Percentiles rank a stretch among this genome's conserved stretches.
These are phyloP conservation scores for Drosophila sechellia DNA, from an alignment of 1,140 invertebrate genomes.

Conservation along the genomic window DNA sequence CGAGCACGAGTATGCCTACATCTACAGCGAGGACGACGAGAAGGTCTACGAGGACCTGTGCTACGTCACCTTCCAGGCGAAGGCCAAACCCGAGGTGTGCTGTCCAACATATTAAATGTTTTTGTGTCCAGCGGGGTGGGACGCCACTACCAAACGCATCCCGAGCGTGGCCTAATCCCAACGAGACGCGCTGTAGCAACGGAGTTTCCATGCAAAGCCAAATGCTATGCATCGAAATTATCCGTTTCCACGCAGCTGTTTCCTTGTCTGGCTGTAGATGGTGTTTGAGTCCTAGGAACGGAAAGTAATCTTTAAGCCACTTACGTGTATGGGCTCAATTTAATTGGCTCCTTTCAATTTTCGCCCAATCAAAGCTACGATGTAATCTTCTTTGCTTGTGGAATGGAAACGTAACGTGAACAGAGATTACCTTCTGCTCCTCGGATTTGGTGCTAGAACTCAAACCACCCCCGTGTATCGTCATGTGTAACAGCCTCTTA, in stretches of 20 bases:
- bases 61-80: constrained; percentile 91
- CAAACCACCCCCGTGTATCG: constrained; percentile 13
- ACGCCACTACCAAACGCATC: too few species aligned
- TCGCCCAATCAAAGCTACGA: too few species aligned
- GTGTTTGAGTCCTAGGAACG: background rate
- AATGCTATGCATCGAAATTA: background rate
- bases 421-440: background rate
- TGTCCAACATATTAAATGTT: constrained; percentile 28
- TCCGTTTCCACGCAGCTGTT: too few species aligned
- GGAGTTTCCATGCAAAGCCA: background rate
- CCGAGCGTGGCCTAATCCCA: too few species aligned
- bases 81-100: constrained; percentile 87
- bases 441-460: background rate
- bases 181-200: background rate
- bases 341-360: too few species aligned
- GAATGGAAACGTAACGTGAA: too few species aligned
- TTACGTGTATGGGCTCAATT: too few species aligned
- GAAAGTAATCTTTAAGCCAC: background rate
- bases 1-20: constrained; percentile 77
- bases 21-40: constrained; percentile 87
- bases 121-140: constrained; percentile 27
- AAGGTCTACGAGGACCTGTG: constrained; percentile 95
- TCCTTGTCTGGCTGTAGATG: background rate
- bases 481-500: constrained; percentile 20
- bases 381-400: too few species aligned